Evolutionary conservation across 1,140 invertebrate genomes (phyloP).

Genomic region (Bombus difficillimus): DNA sequence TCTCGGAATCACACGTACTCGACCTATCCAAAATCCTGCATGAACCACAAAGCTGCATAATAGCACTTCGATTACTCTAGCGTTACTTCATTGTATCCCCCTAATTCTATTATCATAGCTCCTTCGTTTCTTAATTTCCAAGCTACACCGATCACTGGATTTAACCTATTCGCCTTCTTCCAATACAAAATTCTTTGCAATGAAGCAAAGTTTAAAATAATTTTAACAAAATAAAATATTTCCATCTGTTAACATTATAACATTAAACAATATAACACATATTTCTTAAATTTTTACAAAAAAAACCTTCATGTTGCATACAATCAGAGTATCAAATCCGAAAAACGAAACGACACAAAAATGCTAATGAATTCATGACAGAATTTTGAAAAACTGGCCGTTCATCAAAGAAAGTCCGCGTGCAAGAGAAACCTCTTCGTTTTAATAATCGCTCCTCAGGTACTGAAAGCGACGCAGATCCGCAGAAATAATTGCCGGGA

Average conservation of each 20-base stretch:
- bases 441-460: constrained; percentile 4
- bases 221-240: too few species aligned
- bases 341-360: too few species aligned
- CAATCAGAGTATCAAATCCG: too few species aligned
- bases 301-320: too few species aligned
- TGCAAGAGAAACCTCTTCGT: not conserved
- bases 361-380: not conserved
- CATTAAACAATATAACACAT: not conserved
- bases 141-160: not conserved
- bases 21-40: constrained; percentile 34
- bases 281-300: not conserved
- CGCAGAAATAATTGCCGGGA: constrained; percentile 44
- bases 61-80: constrained; percentile 20
- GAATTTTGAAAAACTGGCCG: not conserved
- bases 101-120: too few species aligned
- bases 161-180: not conserved
- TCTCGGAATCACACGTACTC: constrained; percentile 56
- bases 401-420: not conserved
- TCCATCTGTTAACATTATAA: not conserved
- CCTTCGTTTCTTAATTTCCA: too few species aligned
- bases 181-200: not conserved
- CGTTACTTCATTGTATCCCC: not conserved
- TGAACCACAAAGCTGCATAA: constrained; percentile 21
- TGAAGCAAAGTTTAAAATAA: not conserved
- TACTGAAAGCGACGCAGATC: constrained; percentile 20